Base-by-base conservation (phyloP, 1,140 invertebrate genomes). In the Ceratosolen solmsi region DNA sequence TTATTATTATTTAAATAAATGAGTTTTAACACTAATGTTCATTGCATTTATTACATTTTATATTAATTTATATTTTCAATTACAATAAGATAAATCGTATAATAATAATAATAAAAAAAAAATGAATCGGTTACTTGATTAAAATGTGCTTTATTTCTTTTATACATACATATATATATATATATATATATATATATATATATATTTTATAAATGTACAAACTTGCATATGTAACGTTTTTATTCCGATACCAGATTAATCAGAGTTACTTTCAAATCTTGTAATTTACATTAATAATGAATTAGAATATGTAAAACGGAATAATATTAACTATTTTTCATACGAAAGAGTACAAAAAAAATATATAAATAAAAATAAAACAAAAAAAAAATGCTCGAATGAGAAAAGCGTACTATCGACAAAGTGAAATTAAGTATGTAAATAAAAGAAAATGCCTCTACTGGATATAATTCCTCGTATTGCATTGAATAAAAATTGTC, bases 261-360 rank as follows among this genome's bases (percentile, higher is more conserved):
- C 46, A 33, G 17, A 51, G 20, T 63, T 78, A 78, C 58, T 78
- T 78, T 78, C 75, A 30, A 78, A 78, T 78, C 30, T 30, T 49
- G 41, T 68, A 51, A 51, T 78, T 78, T 36, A 78, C 46, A 78
- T 49, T 51, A 30, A 68, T 51, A 51, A 68, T 68, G 41, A 78
- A 78, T 65, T 63, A 54, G 33, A 2, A 30, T 36, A 30, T 22
- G 36, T 68, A 25, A 51, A 51, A 54, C 25, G 25, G 63, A 60
- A 51, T 78, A 68, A 78, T 78, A 54, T 49, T 22, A 77, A 77
- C 25, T 63, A 41, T 65, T 68, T 49, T 38, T 49, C 70, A 49
- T 22, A 71, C n/a, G n/a, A n/a, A n/a, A n/a, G n/a, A 22, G n/a
- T n/a, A n/a, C n/a, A n/a, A n/a, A n/a, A n/a, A n/a, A n/a, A n/a